Base-by-base conservation (phyloP, 1,140 invertebrate genomes). In the Drosophila oshimai region DNA sequence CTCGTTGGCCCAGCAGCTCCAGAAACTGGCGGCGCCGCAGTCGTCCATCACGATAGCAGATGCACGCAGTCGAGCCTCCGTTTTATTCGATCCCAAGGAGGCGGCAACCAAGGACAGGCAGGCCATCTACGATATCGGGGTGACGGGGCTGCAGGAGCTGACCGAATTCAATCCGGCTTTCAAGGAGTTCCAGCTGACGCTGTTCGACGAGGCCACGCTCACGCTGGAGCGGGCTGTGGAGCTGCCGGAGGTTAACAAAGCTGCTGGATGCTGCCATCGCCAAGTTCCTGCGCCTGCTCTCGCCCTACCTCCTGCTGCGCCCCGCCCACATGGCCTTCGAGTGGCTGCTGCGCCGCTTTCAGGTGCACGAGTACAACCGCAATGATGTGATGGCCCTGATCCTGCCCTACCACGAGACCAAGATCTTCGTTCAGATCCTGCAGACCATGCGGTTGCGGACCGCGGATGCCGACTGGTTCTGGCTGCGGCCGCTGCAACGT, bases 371-470 rank as follows among this genome's bases (percentile, higher is more conserved):
- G 44, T 99, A 95, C 88, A 99, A 99, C 88, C 93, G 94, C 51
- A 94, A 96, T 88, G 94, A 95, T 1, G 93, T 98, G 28, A 92
- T 99, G 61, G 92, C 94, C 61, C 92, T 96, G 33, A 95, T 97
- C 47, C 89, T 99, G 34, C 98, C 98, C 0, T 99, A 98, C 89
- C 97, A 98, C 91, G 96, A 98, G 76, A 97, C 96, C 12, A 95
- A 95, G 62, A 95, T 96, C 45, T 99, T 99, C 92, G 93, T 96
- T 0, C 93, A 96, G 79, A 93, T 96, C 50, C 81, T 98, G 6
- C 96, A 98, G 91, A 91, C 97, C 1, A 90, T 97, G 53, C 92
- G 94, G 39, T 87, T 98, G 9, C 92, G 93, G 28, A 91, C 62
- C 5, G 93, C 87, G 2, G 91, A 91, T 26, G 93, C 94, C 39